Evolutionary conservation across 2,113 vertebrate genomes (phyloP), one percentile per base, ranked within the genome.

Genomic region (Festucalex cinctus): DNA sequence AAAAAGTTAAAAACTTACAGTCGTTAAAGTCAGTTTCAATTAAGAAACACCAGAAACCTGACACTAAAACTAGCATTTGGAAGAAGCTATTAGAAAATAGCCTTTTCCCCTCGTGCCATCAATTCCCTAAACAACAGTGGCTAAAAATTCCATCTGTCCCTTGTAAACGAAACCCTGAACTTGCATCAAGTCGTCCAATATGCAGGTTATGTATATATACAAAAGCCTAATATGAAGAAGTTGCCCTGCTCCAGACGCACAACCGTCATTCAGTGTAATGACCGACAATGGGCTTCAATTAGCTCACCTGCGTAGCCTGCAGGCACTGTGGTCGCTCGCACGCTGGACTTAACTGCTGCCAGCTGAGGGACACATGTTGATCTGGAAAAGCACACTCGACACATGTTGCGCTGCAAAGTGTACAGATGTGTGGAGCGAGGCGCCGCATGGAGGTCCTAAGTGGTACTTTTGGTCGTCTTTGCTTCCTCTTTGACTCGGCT

Each of bases 261-360:
- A 74, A 32, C 2, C 28, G 68, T 44, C 67, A 64, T 83, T 77
- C 78, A 77, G 67, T 74, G 81, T 84, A 88, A 87, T 81, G 72
- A 82, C 77, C 83, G 83, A 76, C 79, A 77, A 66, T 71, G 62
- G 77, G 57, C 74, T 75, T 65, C 69, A 78, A 79, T 85, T 81
- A 79, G 72, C 83, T 75, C 65, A 78, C 82, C 79, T 73, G 35
- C 78, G 75, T 64, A 66, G 68, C 81, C 77, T 70, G 56, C 69
- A 79, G 71, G 62, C 68, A 20, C 28, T 5, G 63, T n/a, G 26
- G 6, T 28, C 9, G 44, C 17, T 3, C 26, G 14, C 13, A 35
- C 9, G 24, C 43, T 46, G 44, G 44, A 36, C 32, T 69, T 60
- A 24, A 86, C 70, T 77, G 73, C 62, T 78, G 74, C 75, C 79